A percentile compares a stretch with the other conserved stretches of the same genome.
Conservation (phyloP, 1,140 invertebrate species). For the Augochlora pura region DNA sequence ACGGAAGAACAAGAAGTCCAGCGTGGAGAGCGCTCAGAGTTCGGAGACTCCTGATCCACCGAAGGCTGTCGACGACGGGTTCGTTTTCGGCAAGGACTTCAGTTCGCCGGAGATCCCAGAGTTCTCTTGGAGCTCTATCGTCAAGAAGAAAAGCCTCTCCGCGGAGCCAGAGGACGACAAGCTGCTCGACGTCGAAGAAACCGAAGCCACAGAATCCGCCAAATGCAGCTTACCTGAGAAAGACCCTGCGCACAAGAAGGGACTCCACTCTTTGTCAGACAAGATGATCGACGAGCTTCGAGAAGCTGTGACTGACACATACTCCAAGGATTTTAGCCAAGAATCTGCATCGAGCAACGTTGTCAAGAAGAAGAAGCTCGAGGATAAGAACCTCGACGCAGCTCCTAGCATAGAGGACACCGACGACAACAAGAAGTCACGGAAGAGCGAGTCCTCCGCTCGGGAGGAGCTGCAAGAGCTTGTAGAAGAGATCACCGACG, state of each 20-base stretch:
- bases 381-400: slow-evolving; percentile 29
- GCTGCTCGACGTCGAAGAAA: slow-evolving; percentile 13
- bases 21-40: slow-evolving; percentile 23
- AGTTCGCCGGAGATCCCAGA: slow-evolving; percentile 11
- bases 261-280: background rate
- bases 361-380: slow-evolving; percentile 51
- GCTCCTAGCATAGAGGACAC: slow-evolving; percentile 25
- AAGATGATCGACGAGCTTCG: slow-evolving; percentile 36
- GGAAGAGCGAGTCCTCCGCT: background rate
- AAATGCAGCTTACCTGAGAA: background rate
- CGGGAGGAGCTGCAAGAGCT: slow-evolving; percentile 43
- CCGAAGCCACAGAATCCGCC: background rate
- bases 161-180: slow-evolving; percentile 28
- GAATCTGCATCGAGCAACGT: slow-evolving; percentile 67
- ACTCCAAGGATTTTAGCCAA: background rate
- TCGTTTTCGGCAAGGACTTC: background rate
- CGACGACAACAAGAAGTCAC: background rate
- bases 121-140: slow-evolving; percentile 68
- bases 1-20: slow-evolving; percentile 51
- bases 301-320: slow-evolving; percentile 23
- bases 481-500: background rate
- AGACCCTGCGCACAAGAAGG: background rate
- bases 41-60: background rate
- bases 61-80: slow-evolving; percentile 5
- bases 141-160: slow-evolving; percentile 53